Evolutionary conservation across 2,797 vertebrate species (phyloP).

Genomic region (Muscicapa striata): DNA sequence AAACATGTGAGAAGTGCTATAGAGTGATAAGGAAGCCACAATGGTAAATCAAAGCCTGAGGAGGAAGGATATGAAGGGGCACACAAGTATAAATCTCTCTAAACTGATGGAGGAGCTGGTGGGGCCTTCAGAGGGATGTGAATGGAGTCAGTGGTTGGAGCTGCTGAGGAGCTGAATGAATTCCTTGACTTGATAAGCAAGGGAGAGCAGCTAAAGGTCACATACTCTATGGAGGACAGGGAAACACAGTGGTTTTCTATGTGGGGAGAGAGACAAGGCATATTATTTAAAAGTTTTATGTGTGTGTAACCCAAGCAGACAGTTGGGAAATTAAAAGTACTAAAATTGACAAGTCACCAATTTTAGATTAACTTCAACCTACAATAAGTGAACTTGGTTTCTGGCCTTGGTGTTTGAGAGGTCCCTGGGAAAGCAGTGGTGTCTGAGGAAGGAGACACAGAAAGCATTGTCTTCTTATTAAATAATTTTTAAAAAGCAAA

Average conservation of each 20-base stretch:
- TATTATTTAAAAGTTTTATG: conserved; percentile 45
- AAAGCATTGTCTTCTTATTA: not conserved
- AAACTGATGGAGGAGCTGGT: not conserved
- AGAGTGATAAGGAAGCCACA: conserved; percentile 44
- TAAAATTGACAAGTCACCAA: conserved; percentile 58
- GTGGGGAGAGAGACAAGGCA: conserved; percentile 25
- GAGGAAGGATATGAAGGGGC: conserved; percentile 53
- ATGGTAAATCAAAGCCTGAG: conserved; percentile 55
- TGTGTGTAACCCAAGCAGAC: conserved; percentile 55
- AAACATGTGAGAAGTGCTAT: conserved; percentile 32
- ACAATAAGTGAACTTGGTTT: conserved; percentile 16
- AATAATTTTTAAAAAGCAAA: no score
- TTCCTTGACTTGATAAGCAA: conserved; percentile 45
- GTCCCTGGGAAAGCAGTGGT: conserved; percentile 11
- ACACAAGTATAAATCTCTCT: conserved; percentile 49
- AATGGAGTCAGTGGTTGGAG: conserved; percentile 2
- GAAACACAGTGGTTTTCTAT: conserved; percentile 29
- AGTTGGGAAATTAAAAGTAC: conserved; percentile 62
- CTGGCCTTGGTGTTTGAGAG: conserved; percentile 37
- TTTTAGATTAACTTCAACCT: conserved; percentile 58
- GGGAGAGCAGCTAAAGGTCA: conserved; percentile 40
- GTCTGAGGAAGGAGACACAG: conserved; percentile 24
- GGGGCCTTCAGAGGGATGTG: conserved; percentile 19
- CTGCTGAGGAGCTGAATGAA: conserved; percentile 40
- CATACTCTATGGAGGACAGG: not conserved